Evolutionary conservation across 1,140 invertebrate genomes (phyloP).

Genomic region (Pemphigus obesinymphae): DNA sequence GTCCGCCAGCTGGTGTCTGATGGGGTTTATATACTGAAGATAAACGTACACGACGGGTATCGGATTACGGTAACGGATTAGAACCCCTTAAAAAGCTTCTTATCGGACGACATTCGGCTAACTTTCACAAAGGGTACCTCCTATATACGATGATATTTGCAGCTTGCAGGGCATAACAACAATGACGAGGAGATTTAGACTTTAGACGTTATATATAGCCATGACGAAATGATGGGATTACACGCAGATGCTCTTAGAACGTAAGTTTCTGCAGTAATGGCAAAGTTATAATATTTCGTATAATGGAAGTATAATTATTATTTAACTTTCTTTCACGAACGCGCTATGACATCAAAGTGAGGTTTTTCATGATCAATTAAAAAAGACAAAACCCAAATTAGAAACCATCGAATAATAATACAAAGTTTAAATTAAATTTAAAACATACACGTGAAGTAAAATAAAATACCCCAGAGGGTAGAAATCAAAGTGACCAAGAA

Average conservation of each 20-base stretch:
- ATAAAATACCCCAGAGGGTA: too few relatives aligned
- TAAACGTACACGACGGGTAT: constrained; percentile 10
- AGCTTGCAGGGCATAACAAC: not conserved
- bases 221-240: constrained; percentile 27
- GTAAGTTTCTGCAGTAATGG: too few relatives aligned
- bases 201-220: not conserved
- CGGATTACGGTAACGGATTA: constrained; percentile 19
- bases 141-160: not conserved
- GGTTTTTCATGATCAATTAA: too few relatives aligned
- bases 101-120: not conserved
- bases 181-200: not conserved
- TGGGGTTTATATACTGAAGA: not conserved
- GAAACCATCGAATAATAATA: too few relatives aligned
- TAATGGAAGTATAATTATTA: too few relatives aligned
- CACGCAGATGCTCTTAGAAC: not conserved
- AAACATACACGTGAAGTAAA: too few relatives aligned
- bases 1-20: not conserved
- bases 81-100: constrained; percentile 23
- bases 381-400: too few relatives aligned
- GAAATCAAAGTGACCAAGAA: too few relatives aligned
- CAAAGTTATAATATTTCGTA: too few relatives aligned
- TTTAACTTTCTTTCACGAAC: too few relatives aligned
- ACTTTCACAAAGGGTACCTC: not conserved
- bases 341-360: too few relatives aligned
- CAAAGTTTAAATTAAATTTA: too few relatives aligned